Evolutionary conservation across 1,140 invertebrate genomes (phyloP).

Genomic region (Diplogasteroides magnus): DNA sequence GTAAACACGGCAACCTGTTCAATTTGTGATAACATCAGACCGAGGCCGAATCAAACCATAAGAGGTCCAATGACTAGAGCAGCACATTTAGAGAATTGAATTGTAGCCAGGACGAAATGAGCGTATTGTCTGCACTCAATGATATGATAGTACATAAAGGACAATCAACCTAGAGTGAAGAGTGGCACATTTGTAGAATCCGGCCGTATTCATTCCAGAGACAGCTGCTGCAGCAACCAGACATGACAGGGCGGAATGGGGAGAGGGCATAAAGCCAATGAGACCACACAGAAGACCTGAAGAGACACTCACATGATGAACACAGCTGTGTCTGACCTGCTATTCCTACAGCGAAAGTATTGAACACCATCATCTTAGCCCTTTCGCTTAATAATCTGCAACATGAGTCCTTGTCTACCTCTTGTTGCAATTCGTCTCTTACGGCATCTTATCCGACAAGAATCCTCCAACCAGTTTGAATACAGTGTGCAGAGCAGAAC

Average conservation of each 20-base stretch:
- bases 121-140: too few species aligned
- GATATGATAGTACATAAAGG: too few species aligned
- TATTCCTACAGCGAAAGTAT: conserved; percentile 38
- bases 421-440: not conserved
- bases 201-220: conserved; percentile 34
- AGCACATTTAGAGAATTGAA: too few species aligned
- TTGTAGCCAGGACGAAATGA: too few species aligned
- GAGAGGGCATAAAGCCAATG: conserved; percentile 40
- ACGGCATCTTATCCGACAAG: not conserved
- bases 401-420: too few species aligned
- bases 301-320: not conserved
- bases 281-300: conserved; percentile 16
- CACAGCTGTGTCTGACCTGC: conserved; percentile 12
- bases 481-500: not conserved
- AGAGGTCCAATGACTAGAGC: too few species aligned
- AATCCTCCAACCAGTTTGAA: not conserved
- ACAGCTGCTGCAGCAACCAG: conserved; percentile 33
- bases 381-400: conserved; percentile 35
- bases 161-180: too few species aligned
- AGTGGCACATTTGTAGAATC: too few species aligned
- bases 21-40: too few species aligned
- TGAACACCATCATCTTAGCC: conserved; percentile 43
- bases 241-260: conserved; percentile 25
- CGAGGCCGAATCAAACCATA: too few species aligned
- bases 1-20: too few species aligned